Conservation (phyloP, 2,888 invertebrate genomes). For the Trilocha varians region DNA sequence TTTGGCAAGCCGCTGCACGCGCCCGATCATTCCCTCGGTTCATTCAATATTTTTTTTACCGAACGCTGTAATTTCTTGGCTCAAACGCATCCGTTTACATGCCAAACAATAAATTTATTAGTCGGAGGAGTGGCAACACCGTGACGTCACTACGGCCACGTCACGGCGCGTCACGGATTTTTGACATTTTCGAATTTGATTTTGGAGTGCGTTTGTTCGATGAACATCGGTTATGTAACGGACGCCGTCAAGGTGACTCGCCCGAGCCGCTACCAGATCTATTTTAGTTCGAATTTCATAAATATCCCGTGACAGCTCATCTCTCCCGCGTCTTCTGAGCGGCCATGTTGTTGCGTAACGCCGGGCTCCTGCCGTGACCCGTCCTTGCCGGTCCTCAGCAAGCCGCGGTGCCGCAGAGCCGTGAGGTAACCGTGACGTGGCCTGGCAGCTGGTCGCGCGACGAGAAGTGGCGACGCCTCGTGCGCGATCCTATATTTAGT, state of each 20-base stretch:
- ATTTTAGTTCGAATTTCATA: conserved; percentile 72
- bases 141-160: conserved; percentile 57
- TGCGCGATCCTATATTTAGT: conserved; percentile 25
- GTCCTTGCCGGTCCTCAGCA: conserved; percentile 36
- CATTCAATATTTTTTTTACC: conserved; percentile 72
- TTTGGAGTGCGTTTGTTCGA: conserved; percentile 31
- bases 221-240: conserved; percentile 56
- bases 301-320: conserved; percentile 71
- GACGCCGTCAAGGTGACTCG: conserved; percentile 68
- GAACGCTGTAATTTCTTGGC: conserved; percentile 72
- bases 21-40: conserved; percentile 64
- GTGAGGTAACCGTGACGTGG: conserved; percentile 68
- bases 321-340: conserved; percentile 64
- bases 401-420: conserved; percentile 47
- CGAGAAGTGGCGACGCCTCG: conserved; percentile 48
- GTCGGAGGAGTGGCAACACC: conserved; percentile 70
- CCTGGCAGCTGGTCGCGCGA: conserved; percentile 66
- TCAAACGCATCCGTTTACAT: conserved; percentile 73
- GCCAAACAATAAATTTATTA: conserved; percentile 74
- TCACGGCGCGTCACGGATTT: conserved; percentile 55
- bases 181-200: conserved; percentile 50
- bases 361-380: conserved; percentile 13
- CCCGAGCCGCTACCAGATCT: conserved; percentile 63
- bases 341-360: conserved; percentile 44
- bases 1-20: conserved; percentile 59